Conservation (phyloP, 2,113 vertebrate species). For the Budorcas taxicolor region DNA sequence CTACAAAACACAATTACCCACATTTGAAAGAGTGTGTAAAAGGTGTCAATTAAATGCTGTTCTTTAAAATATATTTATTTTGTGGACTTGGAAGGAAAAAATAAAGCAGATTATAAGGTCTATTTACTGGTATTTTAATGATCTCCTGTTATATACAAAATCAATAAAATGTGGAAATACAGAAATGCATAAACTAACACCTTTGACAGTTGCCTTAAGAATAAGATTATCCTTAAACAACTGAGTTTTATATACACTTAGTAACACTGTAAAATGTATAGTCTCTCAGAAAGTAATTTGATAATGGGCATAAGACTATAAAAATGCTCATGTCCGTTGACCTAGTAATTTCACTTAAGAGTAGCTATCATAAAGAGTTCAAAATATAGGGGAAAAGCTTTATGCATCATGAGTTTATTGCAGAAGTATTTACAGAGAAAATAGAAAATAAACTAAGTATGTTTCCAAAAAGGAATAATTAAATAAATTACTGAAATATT, state of each 20-base stretch:
- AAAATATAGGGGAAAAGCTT: neutral
- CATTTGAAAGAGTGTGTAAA: neutral
- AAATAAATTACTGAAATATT: neutral
- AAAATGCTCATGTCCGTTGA: neutral
- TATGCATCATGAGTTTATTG: neutral
- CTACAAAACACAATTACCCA: neutral
- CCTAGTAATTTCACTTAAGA: neutral
- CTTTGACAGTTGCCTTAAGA: neutral
- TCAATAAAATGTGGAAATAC: neutral
- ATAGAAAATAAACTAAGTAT: neutral
- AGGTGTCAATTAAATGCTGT: neutral
- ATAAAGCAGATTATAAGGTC: neutral
- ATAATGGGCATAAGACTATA: slow-evolving; percentile 1
- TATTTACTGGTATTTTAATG: neutral
- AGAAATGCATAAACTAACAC: neutral
- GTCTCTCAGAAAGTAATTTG: slow-evolving; percentile 29
- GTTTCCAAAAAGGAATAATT: neutral
- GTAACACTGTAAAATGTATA: neutral
- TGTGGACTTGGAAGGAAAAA: neutral
- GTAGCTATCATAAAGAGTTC: neutral
- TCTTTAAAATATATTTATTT: neutral
- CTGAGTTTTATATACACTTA: neutral
- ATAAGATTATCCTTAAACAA: neutral
- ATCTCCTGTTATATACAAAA: neutral
- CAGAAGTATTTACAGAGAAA: neutral